Percentiles rank a stretch among this genome's conserved stretches.
Conservation (phyloP, 1,140 invertebrate species). For the Tetranychus urticae region DNA sequence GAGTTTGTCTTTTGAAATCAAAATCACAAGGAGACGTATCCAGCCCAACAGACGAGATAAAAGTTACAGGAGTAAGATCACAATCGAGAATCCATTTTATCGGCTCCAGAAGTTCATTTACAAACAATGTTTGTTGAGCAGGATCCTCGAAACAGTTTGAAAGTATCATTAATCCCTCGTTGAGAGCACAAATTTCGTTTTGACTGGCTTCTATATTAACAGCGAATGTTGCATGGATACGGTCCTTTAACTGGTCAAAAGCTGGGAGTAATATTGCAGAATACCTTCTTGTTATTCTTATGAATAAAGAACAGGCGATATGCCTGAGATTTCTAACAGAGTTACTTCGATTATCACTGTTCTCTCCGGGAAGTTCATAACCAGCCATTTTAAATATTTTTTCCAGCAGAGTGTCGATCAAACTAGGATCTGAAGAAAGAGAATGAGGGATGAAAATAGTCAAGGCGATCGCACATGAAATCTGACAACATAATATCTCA, state of each 20-base stretch:
- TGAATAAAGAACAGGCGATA: conserved; percentile 23
- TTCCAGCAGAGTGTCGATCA: conserved; percentile 49
- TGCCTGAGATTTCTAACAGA: conserved; percentile 57
- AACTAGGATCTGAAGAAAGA: conserved; percentile 35
- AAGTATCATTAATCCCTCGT: background rate
- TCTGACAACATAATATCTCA: conserved; percentile 41
- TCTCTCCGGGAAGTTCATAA: conserved; percentile 36
- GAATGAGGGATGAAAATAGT: conserved; percentile 60
- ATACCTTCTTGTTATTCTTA: background rate
- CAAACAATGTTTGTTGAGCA: background rate
- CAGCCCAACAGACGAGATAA: background rate
- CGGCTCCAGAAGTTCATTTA: background rate
- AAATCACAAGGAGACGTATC: background rate
- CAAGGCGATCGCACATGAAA: conserved; percentile 71
- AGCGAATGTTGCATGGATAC: background rate
- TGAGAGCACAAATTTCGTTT: conserved; percentile 1
- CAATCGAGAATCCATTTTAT: background rate
- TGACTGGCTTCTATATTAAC: background rate
- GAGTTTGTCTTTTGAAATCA: background rate
- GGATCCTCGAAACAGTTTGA: background rate
- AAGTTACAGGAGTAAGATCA: background rate
- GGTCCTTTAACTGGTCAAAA: background rate
- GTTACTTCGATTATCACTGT: conserved; percentile 34
- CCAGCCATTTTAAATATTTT: conserved; percentile 53
- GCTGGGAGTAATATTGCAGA: background rate